These are phyloP conservation scores for Epinephelus lanceolatus DNA, from an alignment of 2,113 vertebrate species.

Conservation along the genomic window DNA sequence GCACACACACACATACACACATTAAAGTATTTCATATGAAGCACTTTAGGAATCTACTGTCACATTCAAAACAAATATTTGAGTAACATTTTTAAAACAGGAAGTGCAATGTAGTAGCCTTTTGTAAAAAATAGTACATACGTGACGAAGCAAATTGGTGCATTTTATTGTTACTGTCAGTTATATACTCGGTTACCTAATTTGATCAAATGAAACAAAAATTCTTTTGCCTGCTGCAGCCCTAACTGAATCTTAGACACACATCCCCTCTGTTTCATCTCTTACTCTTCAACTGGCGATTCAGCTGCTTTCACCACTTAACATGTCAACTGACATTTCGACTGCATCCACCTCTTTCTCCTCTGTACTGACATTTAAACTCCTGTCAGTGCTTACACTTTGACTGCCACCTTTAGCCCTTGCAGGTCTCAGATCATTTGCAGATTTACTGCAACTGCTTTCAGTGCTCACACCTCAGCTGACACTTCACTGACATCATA, in stretches of 20 bases:
- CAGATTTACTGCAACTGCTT: neutral
- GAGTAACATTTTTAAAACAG: neutral
- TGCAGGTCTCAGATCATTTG: constrained; percentile 8
- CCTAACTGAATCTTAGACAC: neutral
- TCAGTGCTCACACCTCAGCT: too few relatives aligned
- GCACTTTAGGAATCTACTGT: neutral
- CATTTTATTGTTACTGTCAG: neutral
- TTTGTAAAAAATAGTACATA: neutral
- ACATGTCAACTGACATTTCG: neutral
- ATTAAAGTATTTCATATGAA: neutral
- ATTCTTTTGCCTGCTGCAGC: neutral
- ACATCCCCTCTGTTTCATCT: neutral
- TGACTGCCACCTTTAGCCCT: constrained; percentile 12
- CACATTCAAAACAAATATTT: neutral
- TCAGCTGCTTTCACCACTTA: neutral
- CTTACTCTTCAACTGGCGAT: neutral
- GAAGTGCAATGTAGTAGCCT: neutral
- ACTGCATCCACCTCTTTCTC: neutral
- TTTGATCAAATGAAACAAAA: neutral
- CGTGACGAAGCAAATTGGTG: neutral
- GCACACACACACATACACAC: neutral
- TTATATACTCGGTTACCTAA: neutral
- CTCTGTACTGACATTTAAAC: neutral
- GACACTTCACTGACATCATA: too few relatives aligned
- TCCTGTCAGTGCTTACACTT: neutral